phyloP scores from a whole-genome alignment of 2,888 invertebrate genomes.

The Chirona hameri region DNA sequence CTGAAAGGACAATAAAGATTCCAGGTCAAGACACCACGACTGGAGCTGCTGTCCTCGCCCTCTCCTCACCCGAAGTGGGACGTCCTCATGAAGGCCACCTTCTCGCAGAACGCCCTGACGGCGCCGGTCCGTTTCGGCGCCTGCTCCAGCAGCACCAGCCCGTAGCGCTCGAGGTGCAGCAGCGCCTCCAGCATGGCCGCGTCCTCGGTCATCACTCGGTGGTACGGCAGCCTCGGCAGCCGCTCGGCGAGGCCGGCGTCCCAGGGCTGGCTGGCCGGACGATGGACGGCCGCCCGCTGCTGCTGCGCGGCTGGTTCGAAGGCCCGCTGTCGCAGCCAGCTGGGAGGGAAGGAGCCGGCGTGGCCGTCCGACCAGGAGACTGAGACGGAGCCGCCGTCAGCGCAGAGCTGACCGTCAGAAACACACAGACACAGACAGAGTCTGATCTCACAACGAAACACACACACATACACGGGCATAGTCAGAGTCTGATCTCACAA shows the following conservation, averaged over 20 bases:
- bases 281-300: background rate
- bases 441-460: no score
- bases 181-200: conserved; percentile 55
- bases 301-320: background rate
- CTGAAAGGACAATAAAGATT: no score
- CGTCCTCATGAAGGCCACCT: conserved; percentile 63
- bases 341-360: background rate
- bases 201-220: conserved; percentile 51
- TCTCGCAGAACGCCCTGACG: conserved; percentile 57
- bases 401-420: background rate
- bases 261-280: conserved; percentile 48
- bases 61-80: conserved; percentile 53
- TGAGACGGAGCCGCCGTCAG: background rate
- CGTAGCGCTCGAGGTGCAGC: conserved; percentile 58
- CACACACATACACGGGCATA: no score
- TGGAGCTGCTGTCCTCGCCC: background rate
- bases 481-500: no score
- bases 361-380: background rate
- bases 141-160: conserved; percentile 60
- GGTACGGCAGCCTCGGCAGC: conserved; percentile 54
- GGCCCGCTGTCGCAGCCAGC: background rate
- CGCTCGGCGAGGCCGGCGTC: no score
- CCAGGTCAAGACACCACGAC: no score
- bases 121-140: conserved; percentile 57
- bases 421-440: no score